Conservation (phyloP, 1,140 invertebrate genomes). For the Papilio aristodemus region DNA sequence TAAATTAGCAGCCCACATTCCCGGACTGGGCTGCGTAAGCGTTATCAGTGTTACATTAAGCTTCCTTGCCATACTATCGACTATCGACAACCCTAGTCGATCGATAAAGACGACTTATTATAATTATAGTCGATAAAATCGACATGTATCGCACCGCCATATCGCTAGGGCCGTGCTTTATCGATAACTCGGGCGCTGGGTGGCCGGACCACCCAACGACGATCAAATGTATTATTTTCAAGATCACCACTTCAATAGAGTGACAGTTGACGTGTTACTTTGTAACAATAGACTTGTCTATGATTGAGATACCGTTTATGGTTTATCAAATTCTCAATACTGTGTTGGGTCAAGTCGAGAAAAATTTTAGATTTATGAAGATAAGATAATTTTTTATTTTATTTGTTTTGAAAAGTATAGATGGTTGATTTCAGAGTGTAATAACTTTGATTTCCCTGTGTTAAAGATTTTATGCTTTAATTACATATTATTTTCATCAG, state of each 20-base stretch:
- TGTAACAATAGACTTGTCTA: conserved; percentile 28
- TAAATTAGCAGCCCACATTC: conserved; percentile 35
- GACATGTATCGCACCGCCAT: conserved; percentile 53
- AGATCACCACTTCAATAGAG: conserved; percentile 27
- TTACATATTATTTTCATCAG: no score
- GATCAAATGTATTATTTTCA: conserved; percentile 28
- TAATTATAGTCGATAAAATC: conserved; percentile 71
- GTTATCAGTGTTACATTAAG: conserved; percentile 49
- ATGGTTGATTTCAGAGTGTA: neutral
- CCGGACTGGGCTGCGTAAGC: conserved; percentile 6
- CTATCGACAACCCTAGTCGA: conserved; percentile 55
- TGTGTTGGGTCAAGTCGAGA: neutral
- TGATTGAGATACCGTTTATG: conserved; percentile 22
- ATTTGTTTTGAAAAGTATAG: neutral
- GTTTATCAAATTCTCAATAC: neutral
- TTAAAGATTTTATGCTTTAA: no score
- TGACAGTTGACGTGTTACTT: conserved; percentile 37
- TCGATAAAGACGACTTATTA: conserved; percentile 59
- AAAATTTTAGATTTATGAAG: neutral
- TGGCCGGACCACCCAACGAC: conserved; percentile 62
- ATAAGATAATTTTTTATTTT: neutral
- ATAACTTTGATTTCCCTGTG: no score
- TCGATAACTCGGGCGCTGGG: conserved; percentile 54
- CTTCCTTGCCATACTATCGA: conserved; percentile 55
- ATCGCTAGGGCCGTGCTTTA: conserved; percentile 54